Evolutionary conservation across 1,140 invertebrate species (phyloP), one percentile per base, ranked within the genome.

Genomic region (Formica selysi): DNA sequence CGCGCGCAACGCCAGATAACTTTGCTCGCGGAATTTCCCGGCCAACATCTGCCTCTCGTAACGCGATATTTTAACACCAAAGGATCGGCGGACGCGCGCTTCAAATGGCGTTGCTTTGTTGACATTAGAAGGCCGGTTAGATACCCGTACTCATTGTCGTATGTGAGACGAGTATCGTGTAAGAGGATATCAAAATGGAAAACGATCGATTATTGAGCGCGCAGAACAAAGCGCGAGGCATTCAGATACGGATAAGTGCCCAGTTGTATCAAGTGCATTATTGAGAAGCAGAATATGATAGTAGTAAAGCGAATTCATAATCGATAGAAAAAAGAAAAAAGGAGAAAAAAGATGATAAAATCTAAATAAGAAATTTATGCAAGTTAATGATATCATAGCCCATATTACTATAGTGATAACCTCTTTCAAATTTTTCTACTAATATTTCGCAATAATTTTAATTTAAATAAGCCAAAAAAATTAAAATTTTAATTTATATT

Each of bases 161-260:
- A 41, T 22, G 38, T 32, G 41, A 83, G 78, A 26, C 13, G 29
- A n/a, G 67, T 16, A 26, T 64, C 76, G 44, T 62, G 57, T 71
- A 85, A 76, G 83, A 85, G 57, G 76, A 90, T 73, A 85, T 81
- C 41, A 62, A 90, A 90, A 86, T 88, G 88, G 86, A 90, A 90
- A 88, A 76, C 65, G 65, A 85, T 90, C 86, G 89, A 90, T 88
- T 85, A 73, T 57, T 13, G 19, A 19, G 59, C 38, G 61, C 26
- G 57, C 26, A 10, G 76, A 79, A 29, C 54, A 84, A 59, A 68
- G 74, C 54, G 44, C 16, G 48, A 51, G 26, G 61, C 70, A 78
- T 89, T 89, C 71, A 59, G 51, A 57, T 44, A 32, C 41, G 73
- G 44, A 36, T 65, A 76, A 86, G 51, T 85, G 83, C 74, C 71